phyloP scores from a whole-genome alignment of 2,797 vertebrate species.

The Distichodus sexfasciatus region DNA sequence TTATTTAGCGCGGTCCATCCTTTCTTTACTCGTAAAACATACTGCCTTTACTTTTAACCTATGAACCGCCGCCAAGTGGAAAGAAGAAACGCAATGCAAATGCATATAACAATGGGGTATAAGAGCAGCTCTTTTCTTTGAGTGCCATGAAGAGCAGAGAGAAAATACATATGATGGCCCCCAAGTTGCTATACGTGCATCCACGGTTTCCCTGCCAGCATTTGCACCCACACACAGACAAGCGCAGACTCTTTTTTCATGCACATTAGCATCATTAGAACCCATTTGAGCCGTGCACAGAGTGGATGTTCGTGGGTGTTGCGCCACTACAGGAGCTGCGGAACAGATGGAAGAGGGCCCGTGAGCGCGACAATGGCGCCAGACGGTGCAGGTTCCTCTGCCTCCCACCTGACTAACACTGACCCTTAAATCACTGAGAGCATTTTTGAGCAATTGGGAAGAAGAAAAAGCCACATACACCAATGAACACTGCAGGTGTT shows the following conservation, averaged over 20 bases:
- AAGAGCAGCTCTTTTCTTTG: too few relatives aligned
- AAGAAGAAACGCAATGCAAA: too few relatives aligned
- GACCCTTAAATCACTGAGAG: slow-evolving; percentile 32
- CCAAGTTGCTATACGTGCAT: slow-evolving; percentile 21
- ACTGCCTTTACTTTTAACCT: too few relatives aligned
- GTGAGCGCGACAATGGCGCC: slow-evolving; percentile 37
- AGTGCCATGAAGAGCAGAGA: neutral
- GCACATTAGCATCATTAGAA: slow-evolving; percentile 36
- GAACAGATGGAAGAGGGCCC: slow-evolving; percentile 35
- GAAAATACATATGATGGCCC: slow-evolving; percentile 12
- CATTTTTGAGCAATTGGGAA: neutral
- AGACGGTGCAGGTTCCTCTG: slow-evolving; percentile 37
- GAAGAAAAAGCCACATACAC: neutral
- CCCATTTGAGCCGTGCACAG: slow-evolving; percentile 13
- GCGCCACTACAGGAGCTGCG: slow-evolving; percentile 8
- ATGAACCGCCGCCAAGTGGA: too few relatives aligned
- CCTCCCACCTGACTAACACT: slow-evolving; percentile 51
- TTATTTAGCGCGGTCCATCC: too few relatives aligned
- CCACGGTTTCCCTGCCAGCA: neutral
- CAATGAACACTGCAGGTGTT: neutral
- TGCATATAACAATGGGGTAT: too few relatives aligned
- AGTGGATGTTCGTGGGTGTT: slow-evolving; percentile 39
- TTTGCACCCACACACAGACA: slow-evolving; percentile 25
- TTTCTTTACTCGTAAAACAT: too few relatives aligned
- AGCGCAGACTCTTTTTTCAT: too few relatives aligned